Evolutionary conservation across 2,888 invertebrate genomes (phyloP), one percentile per base, ranked within the genome.

Genomic region (Apoda limacodes): DNA sequence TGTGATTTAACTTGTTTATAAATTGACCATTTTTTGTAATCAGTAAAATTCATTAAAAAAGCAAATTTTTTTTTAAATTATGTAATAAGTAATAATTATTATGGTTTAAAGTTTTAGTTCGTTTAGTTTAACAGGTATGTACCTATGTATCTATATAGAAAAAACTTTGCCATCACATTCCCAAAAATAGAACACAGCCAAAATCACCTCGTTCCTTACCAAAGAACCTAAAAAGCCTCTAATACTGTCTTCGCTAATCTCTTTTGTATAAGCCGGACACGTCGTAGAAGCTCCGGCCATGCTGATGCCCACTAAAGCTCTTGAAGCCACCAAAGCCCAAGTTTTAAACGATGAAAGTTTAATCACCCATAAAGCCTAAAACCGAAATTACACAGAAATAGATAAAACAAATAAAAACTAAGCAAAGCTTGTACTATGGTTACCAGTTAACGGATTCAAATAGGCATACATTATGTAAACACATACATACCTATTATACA

Each of bases 201-300:
- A n/a, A n/a, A n/a, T n/a, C n/a, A n/a, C n/a, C n/a, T n/a, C n/a
- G n/a, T n/a, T n/a, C 40, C 62, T 82, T 34, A 85, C 81, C 46
- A 84, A 66, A 1, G 85, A 78, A 1, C 86, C 86, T 4, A 87
- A 55, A 4, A 80, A 52, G 0, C 87, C 87, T 40, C 87, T 59
- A 0, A 70, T 53, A 5, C 44, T 46, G 25, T 82, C 72, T 7
- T 84, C 80, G 5, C 85, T 80, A 7, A 85, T 83, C 48, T 88
- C 88, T 30, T 76, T 76, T 1, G 80, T 75, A 43, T 81, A 83
- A 12, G 84, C 55, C 0, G 86, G 72, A 13, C 70, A 71, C 3
- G 55, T 59, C 24, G 74, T 70, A 29, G 62, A 74, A 1, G 55
- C 49, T 0, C 69, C 70, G 0, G 59, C 65, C 67, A 69, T 71